phyloP scores from a whole-genome alignment of 2,797 vertebrate genomes.

The Alcedo quadribrachys region DNA sequence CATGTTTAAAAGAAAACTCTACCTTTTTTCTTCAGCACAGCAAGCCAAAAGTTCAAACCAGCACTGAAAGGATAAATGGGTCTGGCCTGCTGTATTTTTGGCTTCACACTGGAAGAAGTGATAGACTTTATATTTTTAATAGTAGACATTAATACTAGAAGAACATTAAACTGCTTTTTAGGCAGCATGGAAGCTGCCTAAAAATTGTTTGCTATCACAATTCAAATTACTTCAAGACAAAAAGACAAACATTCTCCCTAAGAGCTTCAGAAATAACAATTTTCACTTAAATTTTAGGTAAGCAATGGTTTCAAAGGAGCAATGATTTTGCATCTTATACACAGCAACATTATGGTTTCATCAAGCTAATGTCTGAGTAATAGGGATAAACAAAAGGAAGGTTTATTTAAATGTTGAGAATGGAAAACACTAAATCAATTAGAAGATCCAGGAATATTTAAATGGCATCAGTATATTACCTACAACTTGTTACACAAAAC shows the following conservation, averaged over 20 bases:
- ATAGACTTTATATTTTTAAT: not conserved
- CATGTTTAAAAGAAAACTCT: slow-evolving; percentile 21
- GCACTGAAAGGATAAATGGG: not conserved
- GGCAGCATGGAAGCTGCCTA: not conserved
- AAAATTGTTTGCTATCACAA: not conserved
- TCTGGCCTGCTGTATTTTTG: slow-evolving; percentile 19
- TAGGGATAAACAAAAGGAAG: not conserved
- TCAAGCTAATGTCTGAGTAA: not conserved
- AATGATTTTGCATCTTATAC: not conserved
- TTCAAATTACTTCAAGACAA: slow-evolving; percentile 16
- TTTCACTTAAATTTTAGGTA: not conserved
- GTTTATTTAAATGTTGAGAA: not conserved
- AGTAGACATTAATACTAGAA: slow-evolving; percentile 4
- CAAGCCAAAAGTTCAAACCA: slow-evolving; percentile 30
- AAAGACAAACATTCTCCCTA: not conserved
- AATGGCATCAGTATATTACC: not conserved
- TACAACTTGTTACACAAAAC: not conserved
- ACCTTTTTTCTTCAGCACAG: not conserved
- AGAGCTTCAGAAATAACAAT: not conserved
- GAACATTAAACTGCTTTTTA: not conserved
- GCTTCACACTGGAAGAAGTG: not conserved
- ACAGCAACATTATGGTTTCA: not conserved
- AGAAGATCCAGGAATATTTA: not conserved
- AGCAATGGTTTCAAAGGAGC: not conserved
- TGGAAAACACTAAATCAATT: not conserved